Percentiles rank a stretch among this genome's conserved stretches.
Conservation (phyloP, 2,797 vertebrate genomes). For the Cyclopterus lumpus region DNA sequence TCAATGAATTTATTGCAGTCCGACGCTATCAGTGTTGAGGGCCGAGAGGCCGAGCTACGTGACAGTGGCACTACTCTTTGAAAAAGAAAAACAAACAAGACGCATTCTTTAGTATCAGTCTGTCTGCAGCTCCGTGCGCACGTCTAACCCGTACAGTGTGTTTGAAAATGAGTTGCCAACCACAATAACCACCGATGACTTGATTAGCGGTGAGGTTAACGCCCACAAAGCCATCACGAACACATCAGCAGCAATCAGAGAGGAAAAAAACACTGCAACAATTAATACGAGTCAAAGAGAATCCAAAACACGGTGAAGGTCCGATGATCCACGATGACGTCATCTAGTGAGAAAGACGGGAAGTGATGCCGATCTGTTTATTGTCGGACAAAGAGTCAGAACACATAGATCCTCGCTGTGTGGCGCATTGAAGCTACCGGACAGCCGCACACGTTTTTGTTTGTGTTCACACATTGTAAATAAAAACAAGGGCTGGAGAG, state of each 20-base stretch:
- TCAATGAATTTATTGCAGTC: slow-evolving; percentile 9
- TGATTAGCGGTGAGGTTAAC: slow-evolving; percentile 13
- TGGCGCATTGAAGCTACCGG: not conserved
- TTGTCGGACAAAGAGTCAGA: too few species aligned
- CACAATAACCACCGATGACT: not conserved
- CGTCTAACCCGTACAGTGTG: not conserved
- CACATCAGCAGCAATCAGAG: not conserved
- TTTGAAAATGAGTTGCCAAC: slow-evolving; percentile 3
- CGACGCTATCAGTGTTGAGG: not conserved
- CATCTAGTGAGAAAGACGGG: not conserved
- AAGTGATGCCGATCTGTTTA: slow-evolving; percentile 16
- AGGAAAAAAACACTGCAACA: not conserved
- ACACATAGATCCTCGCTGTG: not conserved
- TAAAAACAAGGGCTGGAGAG: too few species aligned
- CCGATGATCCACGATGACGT: not conserved
- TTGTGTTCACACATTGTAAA: too few species aligned
- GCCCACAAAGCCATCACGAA: not conserved
- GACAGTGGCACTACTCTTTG: not conserved
- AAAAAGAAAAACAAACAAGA: slow-evolving; percentile 2
- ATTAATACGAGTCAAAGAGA: slow-evolving; percentile 8
- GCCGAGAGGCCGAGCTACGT: not conserved
- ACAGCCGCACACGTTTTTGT: too few species aligned
- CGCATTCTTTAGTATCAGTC: not conserved
- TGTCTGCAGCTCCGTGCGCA: not conserved
- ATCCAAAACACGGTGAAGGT: not conserved